These are phyloP conservation scores for Sardina pilchardus DNA, from an alignment of 2,113 vertebrate species.

Conservation along the genomic window DNA sequence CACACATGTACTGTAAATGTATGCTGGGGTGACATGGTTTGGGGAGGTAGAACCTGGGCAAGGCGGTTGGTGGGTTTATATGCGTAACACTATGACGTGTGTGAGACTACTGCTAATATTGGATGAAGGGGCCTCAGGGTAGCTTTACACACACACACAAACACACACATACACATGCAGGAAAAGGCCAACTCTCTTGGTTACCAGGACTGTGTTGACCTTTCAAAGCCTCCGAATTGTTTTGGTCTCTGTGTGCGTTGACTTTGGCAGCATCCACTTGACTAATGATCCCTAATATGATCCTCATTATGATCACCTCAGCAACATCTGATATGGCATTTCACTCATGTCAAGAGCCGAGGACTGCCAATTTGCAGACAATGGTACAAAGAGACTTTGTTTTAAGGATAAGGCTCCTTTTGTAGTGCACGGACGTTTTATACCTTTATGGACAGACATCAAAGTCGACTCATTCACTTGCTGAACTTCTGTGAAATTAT, in stretches of 20 bases:
- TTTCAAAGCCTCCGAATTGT: slow-evolving; percentile 7
- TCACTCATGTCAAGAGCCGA: not conserved
- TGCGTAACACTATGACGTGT: not conserved
- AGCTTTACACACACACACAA: not conserved
- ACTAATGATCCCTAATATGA: slow-evolving; percentile 14
- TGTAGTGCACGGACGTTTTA: not conserved
- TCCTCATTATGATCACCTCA: slow-evolving; percentile 13
- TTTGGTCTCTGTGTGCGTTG: not conserved
- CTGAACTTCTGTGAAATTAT: slow-evolving; percentile 9
- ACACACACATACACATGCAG: slow-evolving; percentile 15
- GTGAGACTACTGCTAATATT: slow-evolving; percentile 12
- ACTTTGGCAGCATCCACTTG: not conserved
- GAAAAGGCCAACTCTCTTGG: not conserved
- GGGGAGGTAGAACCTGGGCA: not conserved
- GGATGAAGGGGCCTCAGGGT: not conserved
- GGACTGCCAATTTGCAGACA: not conserved
- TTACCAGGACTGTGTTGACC: not conserved
- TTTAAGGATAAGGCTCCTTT: not conserved
- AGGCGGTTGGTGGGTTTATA: not conserved
- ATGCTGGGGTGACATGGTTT: not conserved
- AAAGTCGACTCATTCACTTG: slow-evolving; percentile 1
- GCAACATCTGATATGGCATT: slow-evolving; percentile 17
- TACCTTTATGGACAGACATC: slow-evolving; percentile 11
- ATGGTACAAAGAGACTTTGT: not conserved
- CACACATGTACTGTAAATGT: not conserved